These are phyloP conservation scores for Planococcus citri DNA, from an alignment of 1,140 invertebrate genomes.

Conservation along the genomic window DNA sequence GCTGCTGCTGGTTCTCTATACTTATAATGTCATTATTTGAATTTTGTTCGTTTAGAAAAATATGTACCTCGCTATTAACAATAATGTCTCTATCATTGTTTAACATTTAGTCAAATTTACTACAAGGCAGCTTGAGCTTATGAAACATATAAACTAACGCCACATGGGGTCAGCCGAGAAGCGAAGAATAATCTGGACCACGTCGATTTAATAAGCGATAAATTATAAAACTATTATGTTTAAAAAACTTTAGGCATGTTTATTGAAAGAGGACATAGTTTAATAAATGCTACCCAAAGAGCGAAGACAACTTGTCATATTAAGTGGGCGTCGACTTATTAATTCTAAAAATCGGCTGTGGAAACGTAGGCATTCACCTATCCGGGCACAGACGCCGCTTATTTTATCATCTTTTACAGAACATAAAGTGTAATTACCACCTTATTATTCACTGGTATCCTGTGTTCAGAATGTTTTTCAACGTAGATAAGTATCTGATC, in stretches of 20 bases:
- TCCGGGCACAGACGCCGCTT: not conserved
- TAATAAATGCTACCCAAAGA: slow-evolving; percentile 2
- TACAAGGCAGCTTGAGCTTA: not conserved
- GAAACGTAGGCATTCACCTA: not conserved
- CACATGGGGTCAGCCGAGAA: not conserved
- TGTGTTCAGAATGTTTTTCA: too few relatives aligned
- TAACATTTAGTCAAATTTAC: slow-evolving; percentile 1
- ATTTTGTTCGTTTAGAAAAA: not conserved
- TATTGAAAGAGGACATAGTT: slow-evolving; percentile 1
- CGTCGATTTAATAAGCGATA: not conserved
- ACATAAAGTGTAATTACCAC: too few relatives aligned
- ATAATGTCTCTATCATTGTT: not conserved
- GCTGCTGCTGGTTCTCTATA: not conserved
- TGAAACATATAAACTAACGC: not conserved
- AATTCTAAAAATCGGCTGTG: not conserved
- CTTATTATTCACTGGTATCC: too few relatives aligned
- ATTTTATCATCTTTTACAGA: not conserved
- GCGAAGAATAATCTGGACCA: not conserved
- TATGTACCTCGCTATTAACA: not conserved
- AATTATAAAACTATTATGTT: slow-evolving; percentile 8
- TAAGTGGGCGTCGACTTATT: slow-evolving; percentile 5
- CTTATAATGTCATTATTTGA: not conserved
- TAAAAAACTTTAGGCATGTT: slow-evolving; percentile 3
- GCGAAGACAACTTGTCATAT: slow-evolving; percentile 1
- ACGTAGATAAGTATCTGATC: too few relatives aligned